These are phyloP conservation scores for Patella ulyssiponensis DNA, from an alignment of 2,888 invertebrate genomes.

Conservation along the genomic window DNA sequence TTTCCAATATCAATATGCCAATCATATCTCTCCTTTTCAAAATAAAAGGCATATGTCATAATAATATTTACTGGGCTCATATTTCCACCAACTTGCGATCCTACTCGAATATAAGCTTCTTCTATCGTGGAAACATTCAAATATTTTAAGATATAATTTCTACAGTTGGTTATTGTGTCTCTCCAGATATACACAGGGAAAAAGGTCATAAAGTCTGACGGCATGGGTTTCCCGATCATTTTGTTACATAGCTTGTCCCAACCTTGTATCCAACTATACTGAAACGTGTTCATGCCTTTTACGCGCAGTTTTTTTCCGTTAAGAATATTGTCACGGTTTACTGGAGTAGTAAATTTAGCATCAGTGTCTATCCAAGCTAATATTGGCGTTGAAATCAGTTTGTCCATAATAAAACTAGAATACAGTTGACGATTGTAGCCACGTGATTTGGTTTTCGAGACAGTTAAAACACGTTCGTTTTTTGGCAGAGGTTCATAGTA, in stretches of 20 bases:
- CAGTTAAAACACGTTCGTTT: neutral
- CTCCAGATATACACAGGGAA: neutral
- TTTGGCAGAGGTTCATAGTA: neutral
- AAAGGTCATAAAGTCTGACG: neutral
- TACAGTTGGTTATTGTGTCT: neutral
- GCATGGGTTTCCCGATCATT: neutral
- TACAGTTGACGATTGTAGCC: neutral
- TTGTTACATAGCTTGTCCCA: neutral
- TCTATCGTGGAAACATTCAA: neutral
- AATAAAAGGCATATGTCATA: constrained; percentile 1
- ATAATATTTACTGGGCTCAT: neutral
- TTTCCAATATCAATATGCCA: neutral
- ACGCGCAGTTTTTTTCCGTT: neutral
- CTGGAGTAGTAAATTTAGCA: neutral
- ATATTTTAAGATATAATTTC: neutral
- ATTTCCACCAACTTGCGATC: neutral
- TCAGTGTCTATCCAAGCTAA: constrained; percentile 1
- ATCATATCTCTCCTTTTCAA: neutral
- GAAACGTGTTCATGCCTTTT: neutral
- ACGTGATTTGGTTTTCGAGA: neutral
- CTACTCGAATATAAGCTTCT: neutral
- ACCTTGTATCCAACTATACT: neutral
- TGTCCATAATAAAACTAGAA: neutral
- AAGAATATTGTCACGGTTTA: neutral
- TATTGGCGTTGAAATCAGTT: neutral